These are phyloP conservation scores for Nemurella pictetii DNA, from an alignment of 2,888 invertebrate species.

Conservation along the genomic window DNA sequence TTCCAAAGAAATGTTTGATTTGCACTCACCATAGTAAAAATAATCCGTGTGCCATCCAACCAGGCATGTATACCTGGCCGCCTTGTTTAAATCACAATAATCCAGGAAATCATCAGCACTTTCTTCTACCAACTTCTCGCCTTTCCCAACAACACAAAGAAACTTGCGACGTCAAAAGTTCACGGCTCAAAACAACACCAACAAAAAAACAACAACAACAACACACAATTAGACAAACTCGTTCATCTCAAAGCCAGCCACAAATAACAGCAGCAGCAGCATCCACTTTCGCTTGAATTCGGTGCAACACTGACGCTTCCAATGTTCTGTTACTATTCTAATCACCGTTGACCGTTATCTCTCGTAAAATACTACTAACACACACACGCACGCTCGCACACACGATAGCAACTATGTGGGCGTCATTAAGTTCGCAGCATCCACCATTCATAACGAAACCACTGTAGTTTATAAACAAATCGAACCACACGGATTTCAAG, in stretches of 20 bases:
- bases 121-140: not conserved
- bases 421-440: not conserved
- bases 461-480: not conserved
- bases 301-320: not conserved
- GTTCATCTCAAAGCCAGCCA: not conserved
- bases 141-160: not conserved
- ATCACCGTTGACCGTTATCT: not conserved
- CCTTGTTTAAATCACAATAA: not conserved
- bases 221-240: not conserved
- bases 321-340: not conserved
- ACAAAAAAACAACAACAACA: not conserved
- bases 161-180: not conserved
- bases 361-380: not conserved
- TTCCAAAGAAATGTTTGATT: too few relatives aligned
- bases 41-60: slow-evolving; percentile 25
- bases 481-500: not conserved
- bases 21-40: slow-evolving; percentile 20
- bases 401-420: not conserved
- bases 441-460: not conserved
- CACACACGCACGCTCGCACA: too few relatives aligned
- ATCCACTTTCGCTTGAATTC: not conserved
- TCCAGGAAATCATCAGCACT: slow-evolving; percentile 1
- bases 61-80: slow-evolving; percentile 10
- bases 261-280: not conserved
- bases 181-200: not conserved